Conservation (phyloP, 2,888 invertebrate species). For the Romanomermis culicivorax region DNA sequence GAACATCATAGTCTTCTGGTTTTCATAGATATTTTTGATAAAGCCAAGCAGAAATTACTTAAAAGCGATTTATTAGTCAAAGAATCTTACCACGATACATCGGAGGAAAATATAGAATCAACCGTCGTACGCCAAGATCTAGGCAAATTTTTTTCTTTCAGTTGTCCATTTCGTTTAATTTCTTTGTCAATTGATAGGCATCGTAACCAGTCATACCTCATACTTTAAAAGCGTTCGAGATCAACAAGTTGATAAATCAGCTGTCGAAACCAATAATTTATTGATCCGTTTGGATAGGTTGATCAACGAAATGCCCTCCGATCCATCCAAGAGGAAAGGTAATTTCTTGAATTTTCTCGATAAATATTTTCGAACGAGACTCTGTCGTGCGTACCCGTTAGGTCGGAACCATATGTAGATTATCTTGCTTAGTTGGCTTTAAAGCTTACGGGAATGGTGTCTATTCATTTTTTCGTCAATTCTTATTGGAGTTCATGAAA, state of each 20-base stretch:
- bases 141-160: no score
- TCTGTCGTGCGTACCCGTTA: no score
- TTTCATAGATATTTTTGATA: neutral
- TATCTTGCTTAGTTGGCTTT: no score
- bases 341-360: neutral
- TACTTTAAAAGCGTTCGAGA: constrained; percentile 49
- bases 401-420: no score
- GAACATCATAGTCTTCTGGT: neutral
- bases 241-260: constrained; percentile 57
- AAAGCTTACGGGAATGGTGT: no score
- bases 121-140: neutral
- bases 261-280: constrained; percentile 81
- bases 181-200: constrained; percentile 37
- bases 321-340: constrained; percentile 30
- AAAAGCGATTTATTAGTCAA: neutral
- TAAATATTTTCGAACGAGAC: neutral
- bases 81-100: neutral
- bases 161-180: no score
- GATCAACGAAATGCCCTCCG: constrained; percentile 50
- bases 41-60: neutral
- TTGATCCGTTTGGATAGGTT: constrained; percentile 78
- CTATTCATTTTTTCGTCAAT: no score
- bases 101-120: neutral
- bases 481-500: no score
- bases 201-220: constrained; percentile 44